Evolutionary conservation across 2,797 vertebrate species (phyloP), one percentile per base, ranked within the genome.

Genomic region (Rhinichthys osculus): DNA sequence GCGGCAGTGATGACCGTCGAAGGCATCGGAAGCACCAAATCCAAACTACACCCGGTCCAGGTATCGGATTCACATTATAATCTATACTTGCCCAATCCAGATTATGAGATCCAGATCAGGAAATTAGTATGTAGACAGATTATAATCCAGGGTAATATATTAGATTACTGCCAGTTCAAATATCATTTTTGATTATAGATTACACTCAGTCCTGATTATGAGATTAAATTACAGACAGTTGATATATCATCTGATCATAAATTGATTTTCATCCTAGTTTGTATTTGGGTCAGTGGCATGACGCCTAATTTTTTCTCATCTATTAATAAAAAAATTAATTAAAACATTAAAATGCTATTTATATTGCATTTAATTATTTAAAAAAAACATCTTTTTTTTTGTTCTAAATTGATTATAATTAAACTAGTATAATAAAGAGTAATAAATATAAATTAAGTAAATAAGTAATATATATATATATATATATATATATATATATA

Each of bases 1-100:
- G 92, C 92, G 0, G 95, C 96, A 0, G 86, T 98, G 90, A 97
- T 95, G 89, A 98, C 97, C 0, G 95, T 96, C 85, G 97, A 97
- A 93, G 96, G 96, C 33, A 82, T 97, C 33, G 97, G 97, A 86
- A 96, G 93, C 93, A 94, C 95, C 90, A 95, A 90, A 86, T 96
- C 94, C 89, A 94, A 93, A 85, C 88, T 97, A 72, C 97, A 97
- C 88, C 96, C 96, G 0, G 95, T 97, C 1, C 97, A 97, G 95
- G 97, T 97, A 85, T 13, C 21, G 38, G 27, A 44, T 62, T 72
- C 50, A 54, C 27, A 2, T 21, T n/a, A 14, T 17, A 52, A 35
- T 59, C 38, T 30, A 42, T 10, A 62, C 40, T 19, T 42, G 1
- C 14, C 4, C 38, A 14, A 16, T 77, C 30, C 23, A 50, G 13